Conservation (phyloP, 2,113 vertebrate species). For the Chionis minor region DNA sequence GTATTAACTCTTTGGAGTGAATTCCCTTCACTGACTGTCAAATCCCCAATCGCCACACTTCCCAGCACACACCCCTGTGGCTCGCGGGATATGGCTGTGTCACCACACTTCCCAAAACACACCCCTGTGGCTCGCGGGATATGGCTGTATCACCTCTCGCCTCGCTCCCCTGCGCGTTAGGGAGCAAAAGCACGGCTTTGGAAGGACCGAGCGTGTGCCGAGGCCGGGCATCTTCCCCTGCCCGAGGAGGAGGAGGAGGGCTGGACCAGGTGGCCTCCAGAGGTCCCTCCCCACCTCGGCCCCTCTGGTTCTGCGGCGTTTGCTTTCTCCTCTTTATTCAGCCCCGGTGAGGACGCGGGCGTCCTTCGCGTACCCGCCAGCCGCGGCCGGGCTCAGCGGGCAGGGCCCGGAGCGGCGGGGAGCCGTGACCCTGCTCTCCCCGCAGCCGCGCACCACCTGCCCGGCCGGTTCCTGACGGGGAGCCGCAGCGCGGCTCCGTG, state of each 20-base stretch:
- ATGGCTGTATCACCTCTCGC: no score
- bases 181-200: background rate
- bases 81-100: background rate
- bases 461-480: background rate
- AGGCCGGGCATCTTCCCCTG: background rate
- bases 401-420: no score
- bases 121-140: background rate
- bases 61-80: background rate
- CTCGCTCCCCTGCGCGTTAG: accelerated
- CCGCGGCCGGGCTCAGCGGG: no score
- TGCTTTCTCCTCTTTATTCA: background rate
- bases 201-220: background rate
- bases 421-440: background rate
- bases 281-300: no score
- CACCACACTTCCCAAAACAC: background rate
- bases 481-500: background rate
- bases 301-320: background rate
- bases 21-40: background rate
- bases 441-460: background rate
- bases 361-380: background rate
- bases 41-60: background rate
- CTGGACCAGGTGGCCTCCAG: background rate
- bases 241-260: no score
- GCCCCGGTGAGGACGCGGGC: accelerated
- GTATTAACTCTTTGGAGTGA: background rate